These are phyloP conservation scores for Ecliptopera silaceata DNA, from an alignment of 2,888 invertebrate genomes.

Conservation along the genomic window DNA sequence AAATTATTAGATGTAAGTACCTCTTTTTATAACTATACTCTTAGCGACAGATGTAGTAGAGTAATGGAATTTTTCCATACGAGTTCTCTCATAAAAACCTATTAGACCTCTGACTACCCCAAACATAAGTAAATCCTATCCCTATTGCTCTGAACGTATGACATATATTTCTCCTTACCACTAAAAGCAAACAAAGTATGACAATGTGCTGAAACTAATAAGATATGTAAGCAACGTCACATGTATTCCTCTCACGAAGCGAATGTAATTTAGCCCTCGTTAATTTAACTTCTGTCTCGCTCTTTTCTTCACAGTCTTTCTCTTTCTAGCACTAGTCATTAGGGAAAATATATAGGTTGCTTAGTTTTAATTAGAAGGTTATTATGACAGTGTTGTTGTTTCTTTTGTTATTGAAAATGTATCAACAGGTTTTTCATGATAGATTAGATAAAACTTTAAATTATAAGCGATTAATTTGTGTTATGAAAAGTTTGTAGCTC, in stretches of 20 bases:
- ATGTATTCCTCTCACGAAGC: constrained; percentile 56
- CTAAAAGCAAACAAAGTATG: constrained; percentile 34
- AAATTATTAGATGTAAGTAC: no score
- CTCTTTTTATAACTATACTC: no score
- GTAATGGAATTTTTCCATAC: no score
- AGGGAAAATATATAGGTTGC: constrained; percentile 55
- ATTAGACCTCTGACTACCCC: no score
- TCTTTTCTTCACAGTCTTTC: constrained; percentile 16
- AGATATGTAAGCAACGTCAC: constrained; percentile 41
- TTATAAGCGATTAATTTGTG: no score
- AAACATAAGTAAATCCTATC: no score
- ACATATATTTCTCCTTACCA: background rate
- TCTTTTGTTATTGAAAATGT: constrained; percentile 28
- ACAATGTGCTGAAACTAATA: constrained; percentile 39
- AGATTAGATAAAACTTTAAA: no score
- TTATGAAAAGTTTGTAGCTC: no score
- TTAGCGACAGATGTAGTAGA: no score
- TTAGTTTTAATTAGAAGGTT: constrained; percentile 72
- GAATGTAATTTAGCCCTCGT: constrained; percentile 68
- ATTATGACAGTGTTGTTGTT: constrained; percentile 48
- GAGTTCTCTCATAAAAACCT: no score
- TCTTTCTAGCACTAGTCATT: constrained; percentile 47
- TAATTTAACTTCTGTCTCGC: constrained; percentile 50
- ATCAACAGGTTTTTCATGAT: no score
- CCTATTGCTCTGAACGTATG: no score